Conservation (phyloP, 2,113 vertebrate genomes). For the Neofelis nebulosa region DNA sequence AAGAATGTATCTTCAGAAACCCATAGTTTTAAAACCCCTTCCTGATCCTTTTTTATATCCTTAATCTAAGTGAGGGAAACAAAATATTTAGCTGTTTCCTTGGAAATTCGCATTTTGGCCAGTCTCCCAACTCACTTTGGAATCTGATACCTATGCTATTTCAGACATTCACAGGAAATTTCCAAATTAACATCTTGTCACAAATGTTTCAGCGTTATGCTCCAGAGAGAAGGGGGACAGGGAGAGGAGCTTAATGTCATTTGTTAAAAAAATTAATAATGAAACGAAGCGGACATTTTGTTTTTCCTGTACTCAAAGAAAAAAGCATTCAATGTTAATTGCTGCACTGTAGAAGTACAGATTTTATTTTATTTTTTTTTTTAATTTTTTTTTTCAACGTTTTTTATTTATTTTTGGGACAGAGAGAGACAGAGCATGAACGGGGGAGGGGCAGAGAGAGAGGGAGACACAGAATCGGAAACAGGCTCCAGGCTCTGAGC, state of each 20-base stretch:
- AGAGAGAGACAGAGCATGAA: no score
- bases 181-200: constrained; percentile 45
- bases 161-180: neutral
- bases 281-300: neutral
- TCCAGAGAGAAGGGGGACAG: neutral
- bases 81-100: neutral
- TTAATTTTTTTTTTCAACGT: no score
- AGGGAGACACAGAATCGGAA: no score
- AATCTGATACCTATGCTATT: neutral
- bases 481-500: no score
- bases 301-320: neutral
- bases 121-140: neutral
- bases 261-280: neutral
- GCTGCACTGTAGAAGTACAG: neutral
- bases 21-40: neutral
- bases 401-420: no score
- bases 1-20: neutral
- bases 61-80: neutral
- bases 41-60: neutral
- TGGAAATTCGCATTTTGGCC: constrained; percentile 15
- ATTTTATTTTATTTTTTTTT: neutral
- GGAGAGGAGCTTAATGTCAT: neutral
- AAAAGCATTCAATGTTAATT: neutral
- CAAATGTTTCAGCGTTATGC: neutral
- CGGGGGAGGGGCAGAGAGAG: no score